Conservation (phyloP, 1,140 invertebrate species). For the Goniozus legneri region DNA sequence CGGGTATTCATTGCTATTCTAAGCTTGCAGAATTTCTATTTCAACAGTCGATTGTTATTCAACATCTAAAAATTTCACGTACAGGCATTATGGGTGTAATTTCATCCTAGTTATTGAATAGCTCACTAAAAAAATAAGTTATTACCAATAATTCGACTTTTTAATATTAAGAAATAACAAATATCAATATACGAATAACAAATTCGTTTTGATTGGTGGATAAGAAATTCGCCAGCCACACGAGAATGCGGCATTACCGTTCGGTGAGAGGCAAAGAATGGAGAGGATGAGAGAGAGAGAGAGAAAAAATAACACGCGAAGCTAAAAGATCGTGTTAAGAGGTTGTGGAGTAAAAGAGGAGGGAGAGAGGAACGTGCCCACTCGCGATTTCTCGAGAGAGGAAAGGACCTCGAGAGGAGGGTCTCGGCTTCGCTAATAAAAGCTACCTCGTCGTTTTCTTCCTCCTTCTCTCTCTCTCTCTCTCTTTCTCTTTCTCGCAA, state of each 20-base stretch:
- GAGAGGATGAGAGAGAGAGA: background rate
- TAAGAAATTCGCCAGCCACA: too few relatives aligned
- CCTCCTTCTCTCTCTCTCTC: background rate
- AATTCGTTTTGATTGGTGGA: too few relatives aligned
- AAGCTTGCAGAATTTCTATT: too few relatives aligned
- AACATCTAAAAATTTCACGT: too few relatives aligned
- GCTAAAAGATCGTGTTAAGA: background rate
- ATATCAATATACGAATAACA: too few relatives aligned
- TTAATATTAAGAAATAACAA: too few relatives aligned
- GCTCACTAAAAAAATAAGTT: too few relatives aligned
- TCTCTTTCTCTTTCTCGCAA: background rate
- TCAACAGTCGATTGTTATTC: too few relatives aligned
- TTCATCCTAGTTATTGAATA: too few relatives aligned
- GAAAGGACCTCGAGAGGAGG: conserved; percentile 10
- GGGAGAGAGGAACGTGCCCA: conserved; percentile 6
- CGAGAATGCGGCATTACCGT: background rate
- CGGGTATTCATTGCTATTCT: too few relatives aligned
- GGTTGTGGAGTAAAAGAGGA: conserved; percentile 1
- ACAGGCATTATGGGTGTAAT: too few relatives aligned
- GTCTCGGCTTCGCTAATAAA: conserved; percentile 8
- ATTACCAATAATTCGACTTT: too few relatives aligned
- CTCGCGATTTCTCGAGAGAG: conserved; percentile 12
- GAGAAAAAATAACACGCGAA: background rate
- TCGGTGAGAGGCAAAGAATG: background rate
- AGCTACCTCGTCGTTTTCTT: conserved; percentile 12